Percentiles rank a stretch among this genome's conserved stretches.
Evolutionary conservation across 2,113 vertebrate species (phyloP).

Genomic region (Atractosteus spatula): DNA sequence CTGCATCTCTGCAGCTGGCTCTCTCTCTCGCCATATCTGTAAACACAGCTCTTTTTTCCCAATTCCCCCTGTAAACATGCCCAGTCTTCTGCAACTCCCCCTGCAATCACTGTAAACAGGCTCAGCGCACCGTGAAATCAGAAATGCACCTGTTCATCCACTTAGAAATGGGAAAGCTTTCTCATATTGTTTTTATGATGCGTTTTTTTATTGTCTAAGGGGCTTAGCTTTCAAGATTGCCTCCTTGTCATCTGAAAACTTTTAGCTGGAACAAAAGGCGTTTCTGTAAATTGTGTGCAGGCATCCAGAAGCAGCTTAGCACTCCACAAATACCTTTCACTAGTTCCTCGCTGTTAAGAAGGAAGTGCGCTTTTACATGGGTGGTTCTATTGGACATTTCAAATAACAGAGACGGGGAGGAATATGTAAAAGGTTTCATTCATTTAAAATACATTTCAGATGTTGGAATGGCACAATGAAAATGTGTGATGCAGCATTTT

Average conservation of each 20-base stretch:
- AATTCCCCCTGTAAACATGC: constrained; percentile 57
- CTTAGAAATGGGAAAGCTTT: constrained; percentile 65
- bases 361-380: too few species aligned
- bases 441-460: too few species aligned
- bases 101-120: constrained; percentile 68
- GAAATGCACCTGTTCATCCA: constrained; percentile 70
- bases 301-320: not conserved
- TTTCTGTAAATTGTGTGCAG: not conserved
- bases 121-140: constrained; percentile 69
- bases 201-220: constrained; percentile 58
- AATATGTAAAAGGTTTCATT: too few species aligned
- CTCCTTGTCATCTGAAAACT: constrained; percentile 26
- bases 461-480: too few species aligned
- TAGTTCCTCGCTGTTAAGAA: too few species aligned
- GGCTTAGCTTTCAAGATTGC: constrained; percentile 51
- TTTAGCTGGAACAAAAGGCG: not conserved
- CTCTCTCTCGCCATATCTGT: constrained; percentile 42
- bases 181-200: constrained; percentile 63
- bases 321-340: not conserved
- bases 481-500: too few species aligned
- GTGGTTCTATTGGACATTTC: too few species aligned
- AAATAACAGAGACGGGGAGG: too few species aligned
- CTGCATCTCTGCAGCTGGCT: not conserved
- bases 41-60: constrained; percentile 57
- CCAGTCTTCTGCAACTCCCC: constrained; percentile 55